Percentiles rank a stretch among this genome's conserved stretches.
These are phyloP conservation scores for Parnassius apollo DNA, from an alignment of 2,888 invertebrate species.

Conservation along the genomic window DNA sequence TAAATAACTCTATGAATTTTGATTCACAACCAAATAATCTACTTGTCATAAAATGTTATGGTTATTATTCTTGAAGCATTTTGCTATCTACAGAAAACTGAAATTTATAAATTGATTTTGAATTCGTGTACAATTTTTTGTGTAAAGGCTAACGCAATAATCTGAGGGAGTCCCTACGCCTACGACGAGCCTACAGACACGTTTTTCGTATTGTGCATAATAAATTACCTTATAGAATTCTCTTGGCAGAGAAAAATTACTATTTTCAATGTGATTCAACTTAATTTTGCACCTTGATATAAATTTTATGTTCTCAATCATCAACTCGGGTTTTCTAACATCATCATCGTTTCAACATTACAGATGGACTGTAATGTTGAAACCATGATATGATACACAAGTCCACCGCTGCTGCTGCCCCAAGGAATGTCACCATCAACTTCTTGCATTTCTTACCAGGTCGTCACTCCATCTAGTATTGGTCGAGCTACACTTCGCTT, in stretches of 20 bases:
- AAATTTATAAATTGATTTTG: background rate
- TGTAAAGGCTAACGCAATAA: slow-evolving; percentile 23
- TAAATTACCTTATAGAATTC: slow-evolving; percentile 23
- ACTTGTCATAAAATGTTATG: no score
- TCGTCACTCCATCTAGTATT: no score
- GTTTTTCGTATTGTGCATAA: slow-evolving; percentile 24
- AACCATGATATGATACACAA: no score
- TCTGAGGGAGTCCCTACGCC: slow-evolving; percentile 20
- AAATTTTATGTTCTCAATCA: background rate
- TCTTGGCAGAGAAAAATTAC: slow-evolving; percentile 8
- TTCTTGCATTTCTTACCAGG: no score
- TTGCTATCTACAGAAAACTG: no score
- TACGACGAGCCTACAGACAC: slow-evolving; percentile 16
- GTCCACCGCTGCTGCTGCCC: background rate
- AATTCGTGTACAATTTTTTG: slow-evolving; percentile 21
- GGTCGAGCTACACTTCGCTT: no score
- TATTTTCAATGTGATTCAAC: slow-evolving; percentile 6
- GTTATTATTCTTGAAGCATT: no score
- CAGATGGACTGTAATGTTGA: no score
- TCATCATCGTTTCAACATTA: background rate
- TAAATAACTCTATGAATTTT: no score
- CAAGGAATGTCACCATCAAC: no score
- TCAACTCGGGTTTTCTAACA: background rate
- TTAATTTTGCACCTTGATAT: background rate
- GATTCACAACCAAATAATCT: no score